Base-by-base conservation (phyloP, 2,888 invertebrate genomes). In the Drosophila barbarae region DNA sequence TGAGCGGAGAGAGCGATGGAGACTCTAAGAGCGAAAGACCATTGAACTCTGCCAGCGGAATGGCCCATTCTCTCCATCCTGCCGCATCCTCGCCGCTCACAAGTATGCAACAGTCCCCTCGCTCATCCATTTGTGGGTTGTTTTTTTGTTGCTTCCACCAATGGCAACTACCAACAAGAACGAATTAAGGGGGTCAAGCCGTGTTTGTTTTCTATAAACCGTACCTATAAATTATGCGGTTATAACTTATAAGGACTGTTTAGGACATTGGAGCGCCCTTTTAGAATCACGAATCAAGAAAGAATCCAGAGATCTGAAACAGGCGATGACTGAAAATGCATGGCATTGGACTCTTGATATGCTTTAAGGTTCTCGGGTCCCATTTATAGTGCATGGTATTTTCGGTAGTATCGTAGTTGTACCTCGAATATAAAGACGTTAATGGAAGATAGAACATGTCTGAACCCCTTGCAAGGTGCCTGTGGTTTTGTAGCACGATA, bases 11-110 rank as follows among this genome's bases (percentile, higher is more conserved):
- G 18, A 41, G 34, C 46, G 7, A 53, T 15, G 28, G 26, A 54
- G 54, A 53, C 30, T 12, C 15, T 28, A 38, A 32, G 15, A 50
- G 38, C 32, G 34, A 36, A 36, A 30, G 88, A 87, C 87, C 88
- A 88, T 88, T 88, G 88, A 88, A 88, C 88, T 87, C 83, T 82
- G 72, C 69, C 68, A 79, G 71, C 65, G 61, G 70, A 68, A 73
- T 75, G 72, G 59, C 52, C 32, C 61, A 63, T 50, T 47, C 50
- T 51, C 32, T 18, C 46, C 46, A 46, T 46, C 30, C 46, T 30
- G 46, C 10, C 32, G 9, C 23, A 34, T 18, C 42, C 30, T 38
- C 36, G 15, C n/a, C 32, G 36, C 66, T 42, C 18, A 39, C 50
- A 54, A 41, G 65, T 61, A 41, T 61, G 65, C 46, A 69, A 69